Evolutionary conservation across 2,888 invertebrate species (phyloP), one percentile per base, ranked within the genome.

Genomic region (Netelia fuscicornis): DNA sequence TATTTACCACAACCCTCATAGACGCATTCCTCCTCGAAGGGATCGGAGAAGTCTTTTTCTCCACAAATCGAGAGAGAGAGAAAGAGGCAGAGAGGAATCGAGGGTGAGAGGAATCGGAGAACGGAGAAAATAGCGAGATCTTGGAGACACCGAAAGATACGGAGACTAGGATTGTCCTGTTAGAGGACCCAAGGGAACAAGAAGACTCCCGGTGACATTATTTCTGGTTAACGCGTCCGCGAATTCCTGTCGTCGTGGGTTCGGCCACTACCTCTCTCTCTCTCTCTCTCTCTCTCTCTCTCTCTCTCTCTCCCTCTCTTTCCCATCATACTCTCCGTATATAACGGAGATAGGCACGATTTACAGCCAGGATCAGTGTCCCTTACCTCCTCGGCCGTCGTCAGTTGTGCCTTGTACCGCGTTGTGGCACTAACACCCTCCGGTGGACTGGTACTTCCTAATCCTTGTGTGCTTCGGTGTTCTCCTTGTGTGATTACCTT

Each of bases 351-450:
- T 85, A 67, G 85, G 60, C 48, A 86, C 89, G 87, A 90, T 91
- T 91, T 88, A 90, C 90, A 88, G 82, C 80, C 30, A 72, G 89
- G 90, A 89, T 91, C 89, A 91, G 81, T 77, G 84, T 68, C 85
- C 84, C 84, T 87, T 86, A 84, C 84, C 80, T 86, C 86, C 83
- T 72, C 74, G 79, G 87, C 44, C 84, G 79, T 84, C 70, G 77
- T 79, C 82, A 83, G 87, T 86, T 86, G 86, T 87, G 89, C 80
- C 70, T 70, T 67, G 75, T 86, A 72, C 67, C 58, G 20, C 64
- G 37, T 37, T 37, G 64, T 64, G 62, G 67, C 80, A 77, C 81
- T 60, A 83, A 70, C 83, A 71, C 78, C 78, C 83, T 74, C 75
- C 54, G 75, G 64, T 74, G 71, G 37, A 44, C 67, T 56, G 20